Evolutionary conservation across 2,797 vertebrate genomes (phyloP).

Genomic region (Chiloscyllium punctatum): DNA sequence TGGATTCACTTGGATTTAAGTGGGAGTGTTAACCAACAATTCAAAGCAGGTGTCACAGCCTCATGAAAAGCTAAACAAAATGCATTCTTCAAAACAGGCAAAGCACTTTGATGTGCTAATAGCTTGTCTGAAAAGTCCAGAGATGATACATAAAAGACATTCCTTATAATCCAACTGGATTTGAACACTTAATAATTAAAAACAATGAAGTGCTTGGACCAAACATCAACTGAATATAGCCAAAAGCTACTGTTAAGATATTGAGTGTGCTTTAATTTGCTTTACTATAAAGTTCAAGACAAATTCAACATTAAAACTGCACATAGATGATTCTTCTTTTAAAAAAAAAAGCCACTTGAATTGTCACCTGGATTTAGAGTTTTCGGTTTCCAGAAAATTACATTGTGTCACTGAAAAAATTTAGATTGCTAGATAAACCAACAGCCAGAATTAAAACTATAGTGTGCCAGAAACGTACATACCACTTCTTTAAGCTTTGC

Average conservation of each 20-base stretch:
- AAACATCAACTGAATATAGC: neutral
- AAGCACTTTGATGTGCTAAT: neutral
- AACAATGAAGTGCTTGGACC: neutral
- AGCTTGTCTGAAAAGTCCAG: neutral
- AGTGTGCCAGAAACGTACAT: slow-evolving; percentile 45
- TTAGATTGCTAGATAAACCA: neutral
- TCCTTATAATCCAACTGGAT: neutral
- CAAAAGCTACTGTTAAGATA: neutral
- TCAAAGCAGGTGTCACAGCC: neutral
- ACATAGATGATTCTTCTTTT: neutral
- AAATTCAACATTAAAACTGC: neutral
- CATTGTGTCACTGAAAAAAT: neutral
- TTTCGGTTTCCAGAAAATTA: neutral
- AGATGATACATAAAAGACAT: neutral
- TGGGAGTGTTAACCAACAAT: neutral
- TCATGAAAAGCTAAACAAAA: neutral
- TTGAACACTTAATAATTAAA: neutral
- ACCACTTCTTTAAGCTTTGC: slow-evolving; percentile 99
- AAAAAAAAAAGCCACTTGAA: neutral
- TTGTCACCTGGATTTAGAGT: neutral
- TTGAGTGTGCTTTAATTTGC: neutral
- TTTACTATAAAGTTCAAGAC: neutral
- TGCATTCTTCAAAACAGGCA: neutral
- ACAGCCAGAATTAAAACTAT: neutral
- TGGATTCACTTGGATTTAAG: neutral